phyloP scores from a whole-genome alignment of 2,888 invertebrate species.

The Apotomis betuletana region DNA sequence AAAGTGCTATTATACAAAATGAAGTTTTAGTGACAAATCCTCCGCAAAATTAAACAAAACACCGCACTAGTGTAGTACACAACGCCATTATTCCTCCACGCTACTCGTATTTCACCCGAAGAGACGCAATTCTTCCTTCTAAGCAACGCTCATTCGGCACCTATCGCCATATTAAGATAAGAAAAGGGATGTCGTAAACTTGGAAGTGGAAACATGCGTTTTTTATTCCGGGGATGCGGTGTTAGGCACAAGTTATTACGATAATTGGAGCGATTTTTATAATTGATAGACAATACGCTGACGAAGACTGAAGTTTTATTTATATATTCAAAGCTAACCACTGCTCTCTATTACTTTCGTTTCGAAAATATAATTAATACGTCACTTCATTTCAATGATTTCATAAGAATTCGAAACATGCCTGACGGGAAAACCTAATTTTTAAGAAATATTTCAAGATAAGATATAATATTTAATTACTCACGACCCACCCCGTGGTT shows the following conservation, averaged over 20 bases:
- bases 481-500: neutral
- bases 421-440: too few relatives aligned
- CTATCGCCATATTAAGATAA: slow-evolving; percentile 72
- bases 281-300: neutral
- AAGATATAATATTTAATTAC: too few relatives aligned
- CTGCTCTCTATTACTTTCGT: too few relatives aligned
- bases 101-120: slow-evolving; percentile 53
- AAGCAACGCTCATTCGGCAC: slow-evolving; percentile 70
- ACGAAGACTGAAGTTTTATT: neutral
- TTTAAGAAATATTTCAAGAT: too few relatives aligned
- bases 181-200: slow-evolving; percentile 73
- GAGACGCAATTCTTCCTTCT: slow-evolving; percentile 52
- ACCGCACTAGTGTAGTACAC: slow-evolving; percentile 24
- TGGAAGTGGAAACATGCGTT: slow-evolving; percentile 69
- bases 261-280: slow-evolving; percentile 22
- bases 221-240: slow-evolving; percentile 64
- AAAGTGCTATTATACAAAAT: neutral
- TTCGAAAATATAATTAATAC: too few relatives aligned
- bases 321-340: too few relatives aligned
- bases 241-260: slow-evolving; percentile 52
- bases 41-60: slow-evolving; percentile 4
- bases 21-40: neutral
- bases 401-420: too few relatives aligned
- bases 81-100: slow-evolving; percentile 41
- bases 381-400: too few relatives aligned